These are phyloP conservation scores for Morphnarchus princeps DNA, from an alignment of 2,113 vertebrate genomes.

Conservation along the genomic window DNA sequence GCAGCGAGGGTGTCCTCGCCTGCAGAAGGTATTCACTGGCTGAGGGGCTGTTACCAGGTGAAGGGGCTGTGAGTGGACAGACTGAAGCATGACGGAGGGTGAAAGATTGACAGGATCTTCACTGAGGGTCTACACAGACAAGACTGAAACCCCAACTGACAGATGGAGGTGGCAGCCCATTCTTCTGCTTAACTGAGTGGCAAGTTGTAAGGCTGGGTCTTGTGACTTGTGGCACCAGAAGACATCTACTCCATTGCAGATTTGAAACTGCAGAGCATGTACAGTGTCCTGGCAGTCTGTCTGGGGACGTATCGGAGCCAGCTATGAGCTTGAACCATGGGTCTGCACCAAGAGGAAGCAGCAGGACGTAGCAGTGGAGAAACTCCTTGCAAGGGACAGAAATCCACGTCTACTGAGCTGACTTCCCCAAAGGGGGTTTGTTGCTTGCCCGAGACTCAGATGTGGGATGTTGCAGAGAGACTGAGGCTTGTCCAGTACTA, in stretches of 20 bases:
- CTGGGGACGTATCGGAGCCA: fast-evolving
- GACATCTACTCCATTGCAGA: not conserved
- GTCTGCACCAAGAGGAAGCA: not conserved
- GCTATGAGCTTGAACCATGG: not conserved
- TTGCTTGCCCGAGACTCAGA: not conserved
- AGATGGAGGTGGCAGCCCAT: not conserved
- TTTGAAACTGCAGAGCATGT: not conserved
- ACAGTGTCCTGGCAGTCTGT: not conserved
- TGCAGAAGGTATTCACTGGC: not conserved
- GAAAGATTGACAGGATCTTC: not conserved
- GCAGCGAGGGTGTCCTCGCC: not conserved
- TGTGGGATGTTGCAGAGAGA: not conserved
- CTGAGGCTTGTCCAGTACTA: not conserved
- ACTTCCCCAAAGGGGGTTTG: not conserved
- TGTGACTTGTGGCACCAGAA: not conserved
- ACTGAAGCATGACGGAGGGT: not conserved
- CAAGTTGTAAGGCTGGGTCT: not conserved
- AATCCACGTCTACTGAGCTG: not conserved
- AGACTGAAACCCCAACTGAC: not conserved
- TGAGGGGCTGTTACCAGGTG: not conserved
- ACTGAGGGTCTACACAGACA: not conserved
- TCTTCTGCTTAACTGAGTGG: not conserved
- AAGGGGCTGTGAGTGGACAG: not conserved
- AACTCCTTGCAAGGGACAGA: not conserved
- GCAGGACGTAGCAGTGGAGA: not conserved